Base-by-base conservation (phyloP, 2,888 invertebrate species). In the Crossocerus cetratus region DNA sequence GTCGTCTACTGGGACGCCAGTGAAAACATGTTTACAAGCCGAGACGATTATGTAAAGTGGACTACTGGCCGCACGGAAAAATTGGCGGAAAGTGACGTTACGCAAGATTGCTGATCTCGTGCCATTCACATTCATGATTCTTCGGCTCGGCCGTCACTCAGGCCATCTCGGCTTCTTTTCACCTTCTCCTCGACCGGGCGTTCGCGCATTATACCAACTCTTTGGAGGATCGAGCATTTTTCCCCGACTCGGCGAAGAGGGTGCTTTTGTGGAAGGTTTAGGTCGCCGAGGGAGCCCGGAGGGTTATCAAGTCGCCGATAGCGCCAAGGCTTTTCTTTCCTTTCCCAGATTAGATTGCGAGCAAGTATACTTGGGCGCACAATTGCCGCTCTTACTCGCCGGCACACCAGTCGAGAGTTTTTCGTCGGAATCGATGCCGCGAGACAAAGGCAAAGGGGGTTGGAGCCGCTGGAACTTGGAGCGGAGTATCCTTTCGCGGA, bases 241-340 rank as follows among this genome's bases (percentile, higher is more conserved):
- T n/a, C n/a, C n/a, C n/a, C 32, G 5, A 32, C 8, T 32, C 11
- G 4, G n/a, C n/a, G 58, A 43, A 61, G 45, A 42, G 58, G 23
- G 21, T 2, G 21, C 5, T 66, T 53, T 59, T 45, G 53, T 21
- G 60, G 69, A 74, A 79, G 72, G 20, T 61, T 80, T 54, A 53
- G 54, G 69, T 64, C 55, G 58, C 63, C 63, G 55, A 70, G 65
- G n/a, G 80, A 73, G 68, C 80, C 23, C 32, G 69, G 14, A 32
- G 57, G 70, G 80, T 80, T 80, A 80, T 80, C 80, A 4, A 16
- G 55, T 0, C 14, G 13, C 45, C 44, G 80, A 80, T 76, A 80
- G 65, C 21, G 61, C 56, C 45, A 49, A 71, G 77, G 71, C 59
- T 72, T 80, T 65, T 65, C 69, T 68, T 42, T 20, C 43, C n/a